Base-by-base conservation (phyloP, 2,113 vertebrate genomes). In the Phalacrocorax aristotelis region DNA sequence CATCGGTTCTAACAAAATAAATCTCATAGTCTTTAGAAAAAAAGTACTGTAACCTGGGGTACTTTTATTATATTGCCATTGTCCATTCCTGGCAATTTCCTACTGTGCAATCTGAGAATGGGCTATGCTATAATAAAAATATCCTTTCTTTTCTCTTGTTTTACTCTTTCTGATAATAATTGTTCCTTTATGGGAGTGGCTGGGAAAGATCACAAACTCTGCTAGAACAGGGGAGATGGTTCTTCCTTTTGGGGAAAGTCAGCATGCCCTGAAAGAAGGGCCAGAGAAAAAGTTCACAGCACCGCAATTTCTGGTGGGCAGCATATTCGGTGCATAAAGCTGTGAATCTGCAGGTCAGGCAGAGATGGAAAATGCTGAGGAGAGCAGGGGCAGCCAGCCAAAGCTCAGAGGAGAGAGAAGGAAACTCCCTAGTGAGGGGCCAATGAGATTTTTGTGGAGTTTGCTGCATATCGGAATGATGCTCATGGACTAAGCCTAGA, bases 401-500 rank as follows among this genome's bases (percentile, higher is more conserved):
- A 84, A 8, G 13, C 58, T 55, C n/a, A 66, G 34, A 66, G 15
- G 68, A 91, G 27, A 71, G 6, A 32, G 21, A 65, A 71, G 5
- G 15, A 71, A 76, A 30, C 23, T n/a, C 7, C 26, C 5, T 71
- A 57, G 25, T 11, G 8, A 88, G 25, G 23, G 7, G 48, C 11
- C 19, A 80, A 7, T 29, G 32, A 21, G 15, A 42, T 90, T 90
- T 72, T 62, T 3, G 4, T 62, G 61, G 36, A 58, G 13, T 76
- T 71, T 46, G 32, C 18, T 85, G 40, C 25, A 76, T 61, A 57
- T 51, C 1, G 0, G 8, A n/a, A 79, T n/a, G 16, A 46, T 0
- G 0, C 51, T 66, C 21, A n/a, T 0, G 0, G 18, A 23, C 36
- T 55, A 65, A 60, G 6, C 12, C 27, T 44, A 70, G 72, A 84